Base-by-base conservation (phyloP, 2,888 invertebrate species). In the Laspeyria flexula region DNA sequence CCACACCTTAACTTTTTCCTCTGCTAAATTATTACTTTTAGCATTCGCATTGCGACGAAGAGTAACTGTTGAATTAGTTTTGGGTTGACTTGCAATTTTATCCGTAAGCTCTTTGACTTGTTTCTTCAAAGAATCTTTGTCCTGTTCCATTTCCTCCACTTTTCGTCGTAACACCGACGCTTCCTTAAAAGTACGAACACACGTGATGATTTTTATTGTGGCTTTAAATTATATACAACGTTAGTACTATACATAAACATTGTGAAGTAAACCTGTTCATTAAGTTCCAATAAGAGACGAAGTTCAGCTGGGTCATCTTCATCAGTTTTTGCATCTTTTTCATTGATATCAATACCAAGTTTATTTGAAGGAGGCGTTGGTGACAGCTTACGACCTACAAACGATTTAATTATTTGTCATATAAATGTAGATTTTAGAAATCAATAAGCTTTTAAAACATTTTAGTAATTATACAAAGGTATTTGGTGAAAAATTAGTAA, bases 281-380 rank as follows among this genome's bases (percentile, higher is more conserved):
- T 96, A 39, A 98, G 93, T 85, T 98, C 98, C 43, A 98, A 90
- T 64, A 98, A 95, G 31, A 98, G 93, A 73, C 97, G 95, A 51
- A 98, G 86, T 83, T 98, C 97, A 13, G 96, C 95, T 10, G 96
- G 95, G 85, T 97, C 96, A 70, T 97, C 97, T 75, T 96, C 95
- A 73, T 96, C 96, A 6, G 96, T 95, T 43, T 95, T 95, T 77
- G 95, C 96, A 75, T 95, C 95, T 75, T 96, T 96, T 73, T 95
- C 96, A 60, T 94, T 93, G 37, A 92, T 93, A 71, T 95, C 95
- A 66, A 95, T 94, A 12, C 94, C 93, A 48, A 95, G 91, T 77
- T 94, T 91, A 61, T 94, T 94, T 69, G 94, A 93, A 44, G 94
- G 94, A 38, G 95, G 94, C 43, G 94, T 95, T 41, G 95, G 95